phyloP scores from a whole-genome alignment of 2,888 invertebrate species.

The Yponomeuta cagnagella region DNA sequence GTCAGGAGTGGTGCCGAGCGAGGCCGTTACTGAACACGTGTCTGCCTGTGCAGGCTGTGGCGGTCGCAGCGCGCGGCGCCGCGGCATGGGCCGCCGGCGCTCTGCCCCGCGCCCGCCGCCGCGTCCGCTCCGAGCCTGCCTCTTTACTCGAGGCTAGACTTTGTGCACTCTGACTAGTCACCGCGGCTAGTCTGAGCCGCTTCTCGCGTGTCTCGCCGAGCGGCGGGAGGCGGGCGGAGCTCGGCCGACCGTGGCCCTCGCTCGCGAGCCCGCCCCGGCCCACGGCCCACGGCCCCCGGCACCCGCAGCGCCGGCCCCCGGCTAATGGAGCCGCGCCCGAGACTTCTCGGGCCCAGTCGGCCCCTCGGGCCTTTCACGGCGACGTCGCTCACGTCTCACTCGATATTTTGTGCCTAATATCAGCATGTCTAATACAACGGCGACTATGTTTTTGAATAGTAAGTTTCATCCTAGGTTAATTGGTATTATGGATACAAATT shows the following conservation, averaged over 20 bases:
- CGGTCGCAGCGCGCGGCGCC: constrained; percentile 42
- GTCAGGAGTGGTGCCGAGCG: background rate
- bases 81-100: constrained; percentile 36
- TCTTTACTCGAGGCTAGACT: constrained; percentile 45
- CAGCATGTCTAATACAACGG: constrained; percentile 28
- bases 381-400: constrained; percentile 26
- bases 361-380: constrained; percentile 1
- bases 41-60: constrained; percentile 73
- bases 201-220: constrained; percentile 41
- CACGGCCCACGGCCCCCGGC: constrained; percentile 24
- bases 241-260: constrained; percentile 27
- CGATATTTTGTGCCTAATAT: constrained; percentile 9
- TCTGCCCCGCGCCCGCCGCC: constrained; percentile 37
- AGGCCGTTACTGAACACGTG: constrained; percentile 29
- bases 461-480: constrained; percentile 33
- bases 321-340: background rate
- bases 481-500: constrained; percentile 19
- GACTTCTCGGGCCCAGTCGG: constrained; percentile 4
- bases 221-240: constrained; percentile 29
- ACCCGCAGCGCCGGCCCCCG: constrained; percentile 24
- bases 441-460: constrained; percentile 43
- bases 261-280: constrained; percentile 10
- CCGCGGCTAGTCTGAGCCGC: constrained; percentile 68
- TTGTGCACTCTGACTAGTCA: constrained; percentile 53
- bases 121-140: constrained; percentile 38